Percentiles rank a stretch among this genome's conserved stretches.
Evolutionary conservation across 2,113 vertebrate species (phyloP).

Genomic region (Neolamprologus variostigma): DNA sequence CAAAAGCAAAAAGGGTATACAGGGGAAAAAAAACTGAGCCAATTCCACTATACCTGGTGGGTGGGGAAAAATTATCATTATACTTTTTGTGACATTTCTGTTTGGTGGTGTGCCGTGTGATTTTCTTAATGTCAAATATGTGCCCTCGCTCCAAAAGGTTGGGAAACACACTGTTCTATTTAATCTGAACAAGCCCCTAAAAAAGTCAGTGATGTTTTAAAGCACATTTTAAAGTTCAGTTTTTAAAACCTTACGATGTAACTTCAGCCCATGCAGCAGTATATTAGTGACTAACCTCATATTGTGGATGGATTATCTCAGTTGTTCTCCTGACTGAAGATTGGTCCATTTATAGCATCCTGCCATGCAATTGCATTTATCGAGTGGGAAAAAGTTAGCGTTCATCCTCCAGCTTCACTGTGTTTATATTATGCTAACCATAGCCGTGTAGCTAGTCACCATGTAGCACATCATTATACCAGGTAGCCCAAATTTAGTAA

Average conservation of each 20-base stretch:
- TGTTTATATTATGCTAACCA: neutral
- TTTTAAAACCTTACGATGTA: neutral
- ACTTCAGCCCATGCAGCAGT: neutral
- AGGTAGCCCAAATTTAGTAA: neutral
- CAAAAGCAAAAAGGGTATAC: neutral
- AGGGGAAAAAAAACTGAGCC: neutral
- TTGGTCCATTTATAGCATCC: neutral
- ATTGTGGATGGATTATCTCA: neutral
- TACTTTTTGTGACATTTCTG: neutral
- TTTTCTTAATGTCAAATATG: neutral
- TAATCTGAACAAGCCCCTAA: neutral
- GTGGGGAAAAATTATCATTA: neutral
- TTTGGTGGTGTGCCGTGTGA: neutral
- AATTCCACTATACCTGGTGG: neutral
- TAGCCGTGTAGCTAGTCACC: neutral
- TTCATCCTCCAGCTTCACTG: neutral
- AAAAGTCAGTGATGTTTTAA: neutral
- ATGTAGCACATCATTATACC: neutral
- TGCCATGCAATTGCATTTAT: fast-evolving
- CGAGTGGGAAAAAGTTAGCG: neutral
- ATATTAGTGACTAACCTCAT: neutral
- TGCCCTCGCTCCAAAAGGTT: neutral
- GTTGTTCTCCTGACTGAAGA: neutral
- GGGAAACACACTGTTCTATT: neutral
- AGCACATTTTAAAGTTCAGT: neutral